Percentiles rank a stretch among this genome's conserved stretches.
These are phyloP conservation scores for Megaleporinus macrocephalus DNA, from an alignment of 2,113 vertebrate genomes.

Conservation along the genomic window DNA sequence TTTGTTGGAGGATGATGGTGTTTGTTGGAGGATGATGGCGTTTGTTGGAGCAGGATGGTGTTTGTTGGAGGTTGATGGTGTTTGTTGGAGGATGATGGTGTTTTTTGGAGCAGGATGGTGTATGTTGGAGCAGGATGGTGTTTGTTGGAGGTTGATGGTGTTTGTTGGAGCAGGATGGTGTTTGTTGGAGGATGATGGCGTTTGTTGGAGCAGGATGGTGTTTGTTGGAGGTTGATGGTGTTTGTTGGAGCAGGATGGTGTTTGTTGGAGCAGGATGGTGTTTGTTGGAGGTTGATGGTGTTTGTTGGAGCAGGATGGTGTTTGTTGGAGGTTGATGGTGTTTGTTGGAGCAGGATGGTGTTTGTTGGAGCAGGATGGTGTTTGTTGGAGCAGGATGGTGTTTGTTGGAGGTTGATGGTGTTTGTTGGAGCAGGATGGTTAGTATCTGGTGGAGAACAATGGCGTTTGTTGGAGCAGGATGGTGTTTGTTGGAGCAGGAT, in stretches of 20 bases:
- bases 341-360: background rate
- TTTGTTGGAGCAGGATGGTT: too few species aligned
- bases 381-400: background rate
- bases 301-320: background rate
- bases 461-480: too few species aligned
- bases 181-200: too few species aligned
- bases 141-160: background rate
- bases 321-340: background rate
- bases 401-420: too few species aligned
- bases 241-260: background rate
- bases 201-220: too few species aligned
- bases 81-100: background rate
- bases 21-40: too few species aligned
- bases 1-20: background rate
- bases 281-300: background rate
- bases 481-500: too few species aligned
- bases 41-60: background rate
- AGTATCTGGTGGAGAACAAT: too few species aligned
- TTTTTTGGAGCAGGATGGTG: too few species aligned
- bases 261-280: background rate
- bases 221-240: too few species aligned
- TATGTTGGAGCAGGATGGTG: background rate
- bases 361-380: background rate
- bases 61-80: background rate
- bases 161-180: background rate